Base-by-base conservation (phyloP, 2,888 invertebrate genomes). In the Oxytorus armatus region DNA sequence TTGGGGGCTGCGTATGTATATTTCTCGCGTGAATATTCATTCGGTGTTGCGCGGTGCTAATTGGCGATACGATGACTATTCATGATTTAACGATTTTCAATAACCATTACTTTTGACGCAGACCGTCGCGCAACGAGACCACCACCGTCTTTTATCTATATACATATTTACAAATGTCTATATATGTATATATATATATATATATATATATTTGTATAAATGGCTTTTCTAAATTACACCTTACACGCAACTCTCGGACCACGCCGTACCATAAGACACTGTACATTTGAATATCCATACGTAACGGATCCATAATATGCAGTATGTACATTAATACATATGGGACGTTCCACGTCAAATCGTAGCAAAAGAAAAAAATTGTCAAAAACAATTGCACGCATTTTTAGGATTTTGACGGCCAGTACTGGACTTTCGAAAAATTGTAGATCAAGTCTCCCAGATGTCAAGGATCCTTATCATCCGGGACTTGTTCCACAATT, bases 31-130 rank as follows among this genome's bases (percentile, higher is more conserved):
- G 88, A 90, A 90, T 91, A 91, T 90, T 91, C 89, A 91, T 89
- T 87, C 85, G 85, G 82, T 85, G 83, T n/a, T n/a, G 82, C 82
- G 77, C 84, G 82, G 84, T 86, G 89, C 88, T 89, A 91, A 90
- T 90, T 91, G 90, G 87, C 89, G 89, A 89, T 89, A 86, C 87
- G 87, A 89, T 89, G 89, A 89, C 88, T 90, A 90, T 90, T 90
- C 90, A 89, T 90, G 90, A 90, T 88, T 89, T 88, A 87, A 89
- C 88, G 89, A 90, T 90, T 91, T 90, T 89, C 90, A 89, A 90
- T 90, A 88, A 86, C 85, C 73, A 84, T 85, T 87, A 88, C 86
- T 86, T 85, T 86, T 89, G 86, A 87, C 86, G 61, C 81, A 23
- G 75, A 36, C 61, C 51, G 72, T 57, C 79, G 53, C 44, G 73